These are phyloP conservation scores for Mechanitis messenoides DNA, from an alignment of 2,888 invertebrate species.

Conservation along the genomic window DNA sequence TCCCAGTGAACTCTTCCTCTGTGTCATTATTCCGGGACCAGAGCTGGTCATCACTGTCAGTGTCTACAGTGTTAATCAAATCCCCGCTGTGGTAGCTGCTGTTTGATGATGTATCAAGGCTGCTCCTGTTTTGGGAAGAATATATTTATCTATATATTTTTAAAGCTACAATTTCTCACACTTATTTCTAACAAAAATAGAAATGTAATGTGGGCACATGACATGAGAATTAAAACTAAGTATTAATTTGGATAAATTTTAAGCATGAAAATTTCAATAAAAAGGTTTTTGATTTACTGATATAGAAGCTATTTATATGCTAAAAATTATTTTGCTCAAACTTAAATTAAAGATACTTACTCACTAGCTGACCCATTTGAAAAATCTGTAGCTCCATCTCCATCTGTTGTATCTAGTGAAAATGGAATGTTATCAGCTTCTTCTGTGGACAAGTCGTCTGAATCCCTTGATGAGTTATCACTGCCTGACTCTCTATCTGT, in stretches of 20 bases:
- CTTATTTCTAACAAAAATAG: too few species aligned
- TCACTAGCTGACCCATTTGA: constrained; percentile 44
- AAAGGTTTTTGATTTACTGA: too few species aligned
- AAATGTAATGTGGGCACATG: too few species aligned
- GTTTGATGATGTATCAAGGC: constrained; percentile 30
- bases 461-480: constrained; percentile 55
- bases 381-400: constrained; percentile 44
- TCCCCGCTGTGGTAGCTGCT: constrained; percentile 37
- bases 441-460: constrained; percentile 58
- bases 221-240: too few species aligned
- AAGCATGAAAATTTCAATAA: too few species aligned
- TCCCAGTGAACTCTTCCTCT: constrained; percentile 45
- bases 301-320: too few species aligned
- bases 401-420: constrained; percentile 40
- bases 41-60: constrained; percentile 51
- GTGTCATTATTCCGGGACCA: constrained; percentile 33
- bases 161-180: background rate
- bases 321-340: background rate
- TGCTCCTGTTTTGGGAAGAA: constrained; percentile 25
- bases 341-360: constrained; percentile 39
- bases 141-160: background rate
- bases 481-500: constrained; percentile 60
- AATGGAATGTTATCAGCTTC: constrained; percentile 31
- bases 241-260: too few species aligned
- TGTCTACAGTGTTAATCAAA: constrained; percentile 42